phyloP scores from a whole-genome alignment of 2,888 invertebrate species.

The Phaonia tiefii region DNA sequence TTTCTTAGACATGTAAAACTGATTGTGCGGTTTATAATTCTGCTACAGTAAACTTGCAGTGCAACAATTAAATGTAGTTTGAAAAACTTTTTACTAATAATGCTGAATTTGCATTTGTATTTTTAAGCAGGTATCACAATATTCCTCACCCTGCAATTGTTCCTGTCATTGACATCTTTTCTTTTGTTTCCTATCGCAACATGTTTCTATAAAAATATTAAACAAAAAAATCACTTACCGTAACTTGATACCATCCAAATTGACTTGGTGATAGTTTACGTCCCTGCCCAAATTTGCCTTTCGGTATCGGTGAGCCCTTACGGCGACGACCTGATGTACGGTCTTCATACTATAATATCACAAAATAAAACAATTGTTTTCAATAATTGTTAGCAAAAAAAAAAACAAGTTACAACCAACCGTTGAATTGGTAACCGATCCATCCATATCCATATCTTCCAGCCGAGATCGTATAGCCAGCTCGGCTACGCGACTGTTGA shows the following conservation, averaged over 20 bases:
- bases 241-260: slow-evolving; percentile 87
- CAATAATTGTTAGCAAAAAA: neutral
- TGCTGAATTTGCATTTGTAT: too few species aligned
- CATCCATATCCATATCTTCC: slow-evolving; percentile 79
- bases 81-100: too few species aligned
- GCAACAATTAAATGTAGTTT: too few species aligned
- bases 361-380: slow-evolving; percentile 2
- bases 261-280: slow-evolving; percentile 77
- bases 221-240: slow-evolving; percentile 76
- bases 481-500: slow-evolving; percentile 73
- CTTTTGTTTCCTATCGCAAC: neutral
- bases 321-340: slow-evolving; percentile 73
- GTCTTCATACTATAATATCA: slow-evolving; percentile 69
- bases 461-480: slow-evolving; percentile 71
- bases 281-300: slow-evolving; percentile 71
- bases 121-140: neutral
- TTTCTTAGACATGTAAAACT: too few species aligned
- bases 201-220: neutral
- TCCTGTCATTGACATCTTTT: neutral
- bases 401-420: slow-evolving; percentile 62
- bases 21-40: too few species aligned
- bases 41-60: too few species aligned
- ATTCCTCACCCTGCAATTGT: neutral
- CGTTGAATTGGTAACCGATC: slow-evolving; percentile 69
- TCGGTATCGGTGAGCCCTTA: slow-evolving; percentile 77